phyloP scores from a whole-genome alignment of 2,888 invertebrate genomes.

The Ashinkailepas kermadecensis region DNA sequence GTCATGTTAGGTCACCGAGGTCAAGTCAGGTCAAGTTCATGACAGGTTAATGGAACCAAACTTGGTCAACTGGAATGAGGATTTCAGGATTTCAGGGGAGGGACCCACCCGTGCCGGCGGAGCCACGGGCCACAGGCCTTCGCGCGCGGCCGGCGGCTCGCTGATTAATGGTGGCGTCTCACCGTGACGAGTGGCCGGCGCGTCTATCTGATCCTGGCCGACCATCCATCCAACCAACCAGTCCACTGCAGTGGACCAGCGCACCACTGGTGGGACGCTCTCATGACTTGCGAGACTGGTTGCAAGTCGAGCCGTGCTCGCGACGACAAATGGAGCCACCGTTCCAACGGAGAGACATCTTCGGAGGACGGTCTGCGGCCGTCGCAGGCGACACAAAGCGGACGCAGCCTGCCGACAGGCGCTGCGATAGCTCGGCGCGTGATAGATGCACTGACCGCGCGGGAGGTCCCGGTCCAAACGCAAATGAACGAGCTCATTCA shows the following conservation, averaged over 20 bases:
- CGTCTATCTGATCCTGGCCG: neutral
- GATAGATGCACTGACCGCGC: slow-evolving; percentile 1
- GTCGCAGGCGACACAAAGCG: neutral
- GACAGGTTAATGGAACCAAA: no score
- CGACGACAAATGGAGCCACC: neutral
- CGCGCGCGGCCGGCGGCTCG: neutral
- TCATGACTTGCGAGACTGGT: neutral
- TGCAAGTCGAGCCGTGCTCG: neutral
- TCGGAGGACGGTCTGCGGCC: neutral
- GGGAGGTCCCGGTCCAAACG: neutral
- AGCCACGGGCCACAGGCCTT: no score
- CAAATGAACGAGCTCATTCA: neutral
- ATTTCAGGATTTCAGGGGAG: no score
- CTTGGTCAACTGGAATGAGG: no score
- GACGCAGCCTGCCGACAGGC: neutral
- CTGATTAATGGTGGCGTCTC: neutral
- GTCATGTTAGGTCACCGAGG: no score
- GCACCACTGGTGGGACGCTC: neutral
- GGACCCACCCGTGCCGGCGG: no score
- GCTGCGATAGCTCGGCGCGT: neutral
- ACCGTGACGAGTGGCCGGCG: neutral
- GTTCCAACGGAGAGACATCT: neutral
- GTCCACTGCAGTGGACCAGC: neutral
- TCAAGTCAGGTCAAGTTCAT: no score
- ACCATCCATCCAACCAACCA: neutral